Conservation (phyloP, 2,113 vertebrate species). For the Rhabdornis inornatus region DNA sequence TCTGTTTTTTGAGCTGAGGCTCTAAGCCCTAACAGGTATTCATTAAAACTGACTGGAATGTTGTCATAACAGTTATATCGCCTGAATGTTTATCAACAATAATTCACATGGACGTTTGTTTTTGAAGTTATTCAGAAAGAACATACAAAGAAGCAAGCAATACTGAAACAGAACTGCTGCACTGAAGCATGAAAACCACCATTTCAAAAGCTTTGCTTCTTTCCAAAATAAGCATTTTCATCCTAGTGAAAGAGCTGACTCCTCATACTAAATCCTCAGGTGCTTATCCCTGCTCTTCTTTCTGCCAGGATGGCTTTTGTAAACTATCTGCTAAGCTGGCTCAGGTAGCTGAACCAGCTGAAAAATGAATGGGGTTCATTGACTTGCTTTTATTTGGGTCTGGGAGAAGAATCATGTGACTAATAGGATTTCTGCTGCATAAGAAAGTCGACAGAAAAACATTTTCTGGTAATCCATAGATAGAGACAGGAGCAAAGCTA, state of each 20-base stretch:
- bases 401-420: not conserved
- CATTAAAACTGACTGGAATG: not conserved
- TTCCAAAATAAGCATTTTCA: not conserved
- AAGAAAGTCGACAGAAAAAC: not conserved
- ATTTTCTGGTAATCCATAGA: not conserved
- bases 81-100: not conserved
- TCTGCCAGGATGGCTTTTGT: not conserved
- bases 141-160: not conserved
- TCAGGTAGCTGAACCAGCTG: not conserved
- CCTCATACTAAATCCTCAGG: not conserved
- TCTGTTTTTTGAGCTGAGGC: not conserved
- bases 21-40: not conserved
- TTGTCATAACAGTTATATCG: not conserved
- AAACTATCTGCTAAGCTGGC: not conserved
- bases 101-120: fast-evolving
- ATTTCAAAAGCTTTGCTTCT: not conserved
- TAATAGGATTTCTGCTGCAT: not conserved
- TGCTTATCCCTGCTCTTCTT: not conserved
- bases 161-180: not conserved
- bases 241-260: not conserved
- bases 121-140: not conserved
- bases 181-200: not conserved
- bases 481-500: not conserved
- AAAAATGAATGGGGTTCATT: not conserved
- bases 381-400: not conserved